Percentiles rank a stretch among this genome's conserved stretches.
Conservation (phyloP, 2,797 vertebrate species). For the Enteromius anoplus region DNA sequence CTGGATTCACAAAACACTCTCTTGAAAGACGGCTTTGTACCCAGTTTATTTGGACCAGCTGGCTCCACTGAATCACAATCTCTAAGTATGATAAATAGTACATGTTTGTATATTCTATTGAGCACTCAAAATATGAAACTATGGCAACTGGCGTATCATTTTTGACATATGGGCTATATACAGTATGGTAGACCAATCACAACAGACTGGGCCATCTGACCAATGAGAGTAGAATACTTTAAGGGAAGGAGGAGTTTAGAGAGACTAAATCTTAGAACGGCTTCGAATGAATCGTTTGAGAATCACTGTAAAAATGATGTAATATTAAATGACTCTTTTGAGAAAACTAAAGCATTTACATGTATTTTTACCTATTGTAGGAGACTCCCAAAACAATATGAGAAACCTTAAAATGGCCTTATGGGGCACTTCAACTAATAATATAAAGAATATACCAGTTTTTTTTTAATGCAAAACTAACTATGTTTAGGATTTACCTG, state of each 20-base stretch:
- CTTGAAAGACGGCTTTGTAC: neutral
- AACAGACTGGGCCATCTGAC: neutral
- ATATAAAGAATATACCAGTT: too few species aligned
- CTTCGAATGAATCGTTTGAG: neutral
- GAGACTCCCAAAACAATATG: neutral
- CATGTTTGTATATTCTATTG: neutral
- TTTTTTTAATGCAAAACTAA: too few species aligned
- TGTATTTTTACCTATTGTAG: neutral
- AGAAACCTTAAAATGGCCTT: neutral
- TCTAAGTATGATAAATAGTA: neutral
- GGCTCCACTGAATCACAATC: neutral
- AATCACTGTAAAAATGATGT: neutral
- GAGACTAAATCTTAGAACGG: neutral
- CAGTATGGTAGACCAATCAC: neutral
- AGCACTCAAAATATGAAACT: neutral
- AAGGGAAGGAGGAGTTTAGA: neutral
- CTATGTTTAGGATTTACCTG: too few species aligned
- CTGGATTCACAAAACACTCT: neutral
- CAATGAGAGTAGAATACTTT: neutral
- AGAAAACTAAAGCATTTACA: neutral
- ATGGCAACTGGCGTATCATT: neutral
- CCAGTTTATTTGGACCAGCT: neutral
- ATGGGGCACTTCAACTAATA: neutral
- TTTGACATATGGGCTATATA: neutral
- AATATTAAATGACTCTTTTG: too few species aligned